Evolutionary conservation across 2,797 vertebrate species (phyloP).

Genomic region (Luscinia megarhynchos): DNA sequence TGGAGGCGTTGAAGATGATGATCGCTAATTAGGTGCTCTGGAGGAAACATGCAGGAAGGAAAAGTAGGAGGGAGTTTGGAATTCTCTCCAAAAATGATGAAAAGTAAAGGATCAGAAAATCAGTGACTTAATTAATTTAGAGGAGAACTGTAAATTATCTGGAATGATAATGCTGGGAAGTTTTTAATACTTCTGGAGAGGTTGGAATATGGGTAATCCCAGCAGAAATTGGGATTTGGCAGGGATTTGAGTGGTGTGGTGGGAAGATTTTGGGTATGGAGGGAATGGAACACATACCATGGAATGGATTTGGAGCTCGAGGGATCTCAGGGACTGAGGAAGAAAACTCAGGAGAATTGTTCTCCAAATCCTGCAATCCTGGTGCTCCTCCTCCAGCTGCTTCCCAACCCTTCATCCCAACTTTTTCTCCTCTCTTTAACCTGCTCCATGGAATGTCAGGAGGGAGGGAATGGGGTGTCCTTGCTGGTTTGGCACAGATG

Average conservation of each 20-base stretch:
- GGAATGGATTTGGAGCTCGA: fast-evolving
- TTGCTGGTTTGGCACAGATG: background rate
- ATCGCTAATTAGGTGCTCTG: conserved; percentile 16
- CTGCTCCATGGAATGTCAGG: background rate
- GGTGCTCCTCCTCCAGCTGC: background rate
- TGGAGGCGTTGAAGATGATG: conserved; percentile 4
- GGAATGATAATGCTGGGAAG: background rate
- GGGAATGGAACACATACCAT: background rate
- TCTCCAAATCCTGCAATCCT: fast-evolving
- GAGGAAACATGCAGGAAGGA: background rate
- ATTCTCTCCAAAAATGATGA: background rate
- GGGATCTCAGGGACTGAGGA: background rate
- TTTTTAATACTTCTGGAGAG: background rate
- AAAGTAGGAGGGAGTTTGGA: background rate
- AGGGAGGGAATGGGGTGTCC: background rate
- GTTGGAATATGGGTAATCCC: background rate
- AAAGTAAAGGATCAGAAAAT: conserved; percentile 6
- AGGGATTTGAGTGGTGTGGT: background rate
- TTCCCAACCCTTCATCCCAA: background rate
- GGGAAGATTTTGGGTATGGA: background rate
- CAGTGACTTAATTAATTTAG: background rate
- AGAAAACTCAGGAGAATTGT: background rate
- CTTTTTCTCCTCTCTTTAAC: too few relatives aligned
- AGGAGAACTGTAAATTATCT: background rate
- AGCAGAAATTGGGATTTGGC: background rate